Evolutionary conservation across 2,888 invertebrate genomes (phyloP), one percentile per base, ranked within the genome.

Genomic region (Lepeophtheirus nordmannii): DNA sequence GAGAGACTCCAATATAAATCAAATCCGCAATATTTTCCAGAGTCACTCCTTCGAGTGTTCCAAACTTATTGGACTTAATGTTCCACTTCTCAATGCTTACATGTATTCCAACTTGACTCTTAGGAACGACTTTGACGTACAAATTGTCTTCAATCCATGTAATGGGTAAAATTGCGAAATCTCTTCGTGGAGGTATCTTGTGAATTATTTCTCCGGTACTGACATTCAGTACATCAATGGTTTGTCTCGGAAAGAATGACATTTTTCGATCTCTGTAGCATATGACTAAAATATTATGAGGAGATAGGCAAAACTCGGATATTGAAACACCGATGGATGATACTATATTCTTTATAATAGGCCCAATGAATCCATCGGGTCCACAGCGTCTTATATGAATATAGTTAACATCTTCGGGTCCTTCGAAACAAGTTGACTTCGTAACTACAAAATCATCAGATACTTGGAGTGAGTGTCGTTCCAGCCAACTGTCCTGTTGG

Each of bases 301-400:
- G 53, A 8, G 53, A 46, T 2, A 46, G 53, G 53, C 53, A 46
- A 46, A 46, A 46, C 14, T 46, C 53, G 14, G 53, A n/a, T 14
- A 46, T 46, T 14, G 53, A 46, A 3, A n/a, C 17, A 17, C n/a
- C 17, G n/a, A n/a, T 46, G 2, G 53, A 46, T 14, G n/a, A 46
- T n/a, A 17, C 17, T 14, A 46, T 46, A 46, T 46, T 46, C 8
- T 8, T 14, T 14, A 46, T 46, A 17, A 46, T 46, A 8, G 53
- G 53, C 53, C 53, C 53, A 17, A 46, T 46, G 17, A 46, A 46
- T n/a, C 53, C 53, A 46, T 46, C 53, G n/a, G 53, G 53, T 5
- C 53, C 53, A 46, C 53, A 46, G 53, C 53, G 53, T 14, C 53
- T 14, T n/a, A 46, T 46, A 46, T 46, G 53, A 17, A 46, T 46